phyloP scores from a whole-genome alignment of 2,888 invertebrate genomes.

The Drosophila tripunctata region DNA sequence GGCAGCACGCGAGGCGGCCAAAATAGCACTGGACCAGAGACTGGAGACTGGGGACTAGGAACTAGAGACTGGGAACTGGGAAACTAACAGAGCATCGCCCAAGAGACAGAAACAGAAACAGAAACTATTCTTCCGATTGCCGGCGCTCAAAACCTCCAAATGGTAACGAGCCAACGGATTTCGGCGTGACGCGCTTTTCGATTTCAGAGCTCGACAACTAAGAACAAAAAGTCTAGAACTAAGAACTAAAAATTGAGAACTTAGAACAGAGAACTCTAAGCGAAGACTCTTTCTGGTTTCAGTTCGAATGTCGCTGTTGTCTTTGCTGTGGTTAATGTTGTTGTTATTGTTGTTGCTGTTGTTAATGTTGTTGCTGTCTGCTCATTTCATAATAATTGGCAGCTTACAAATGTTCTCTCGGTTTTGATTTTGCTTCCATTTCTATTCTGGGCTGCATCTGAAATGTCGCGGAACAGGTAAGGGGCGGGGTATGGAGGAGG shows the following conservation, averaged over 20 bases:
- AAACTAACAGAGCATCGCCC: slow-evolving; percentile 33
- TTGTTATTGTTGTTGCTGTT: slow-evolving; percentile 27
- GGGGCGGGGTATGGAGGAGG: not conserved
- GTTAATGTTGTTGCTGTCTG: slow-evolving; percentile 43
- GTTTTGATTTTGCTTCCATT: slow-evolving; percentile 64
- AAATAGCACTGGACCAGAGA: slow-evolving; percentile 19
- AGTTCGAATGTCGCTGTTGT: slow-evolving; percentile 61
- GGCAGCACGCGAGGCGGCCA: slow-evolving; percentile 75
- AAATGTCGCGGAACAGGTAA: slow-evolving; percentile 40
- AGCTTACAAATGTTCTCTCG: slow-evolving; percentile 75
- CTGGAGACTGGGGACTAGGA: not conserved
- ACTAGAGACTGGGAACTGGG: slow-evolving; percentile 6
- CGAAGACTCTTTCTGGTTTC: slow-evolving; percentile 24
- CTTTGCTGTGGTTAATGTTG: slow-evolving; percentile 14
- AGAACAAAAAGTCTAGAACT: not conserved
- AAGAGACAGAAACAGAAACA: slow-evolving; percentile 36
- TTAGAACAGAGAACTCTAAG: not conserved
- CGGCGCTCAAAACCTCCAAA: slow-evolving; percentile 65
- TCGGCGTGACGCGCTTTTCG: slow-evolving; percentile 76
- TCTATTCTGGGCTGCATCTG: slow-evolving; percentile 31
- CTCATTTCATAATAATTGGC: slow-evolving; percentile 75
- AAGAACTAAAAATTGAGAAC: slow-evolving; percentile 3
- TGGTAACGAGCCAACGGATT: slow-evolving; percentile 71
- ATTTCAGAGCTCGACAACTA: slow-evolving; percentile 24
- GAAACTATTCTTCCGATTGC: slow-evolving; percentile 59